Conservation (phyloP, 2,113 vertebrate genomes). For the Sinosuthora webbiana region DNA sequence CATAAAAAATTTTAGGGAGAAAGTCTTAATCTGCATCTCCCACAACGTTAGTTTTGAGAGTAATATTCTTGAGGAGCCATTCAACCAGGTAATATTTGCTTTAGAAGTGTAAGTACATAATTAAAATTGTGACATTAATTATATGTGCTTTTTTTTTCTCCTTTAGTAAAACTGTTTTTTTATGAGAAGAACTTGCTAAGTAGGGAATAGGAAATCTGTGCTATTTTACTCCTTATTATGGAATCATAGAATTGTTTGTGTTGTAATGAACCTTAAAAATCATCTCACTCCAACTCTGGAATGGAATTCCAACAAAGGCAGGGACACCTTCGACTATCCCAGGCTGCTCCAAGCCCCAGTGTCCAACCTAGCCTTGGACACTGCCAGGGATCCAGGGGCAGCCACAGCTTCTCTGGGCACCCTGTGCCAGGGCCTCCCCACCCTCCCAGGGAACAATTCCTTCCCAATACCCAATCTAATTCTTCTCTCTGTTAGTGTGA, state of each 20-base stretch:
- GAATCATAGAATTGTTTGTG: not conserved
- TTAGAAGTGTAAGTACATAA: not conserved
- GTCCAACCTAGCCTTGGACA: not conserved
- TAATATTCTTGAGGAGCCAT: not conserved
- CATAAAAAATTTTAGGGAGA: not conserved
- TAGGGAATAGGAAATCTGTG: not conserved
- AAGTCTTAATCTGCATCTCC: not conserved
- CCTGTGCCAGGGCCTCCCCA: not conserved
- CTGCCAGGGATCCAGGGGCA: not conserved
- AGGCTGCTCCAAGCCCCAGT: not conserved
- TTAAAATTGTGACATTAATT: not conserved
- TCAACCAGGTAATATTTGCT: not conserved
- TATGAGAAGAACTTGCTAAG: not conserved
- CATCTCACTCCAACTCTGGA: not conserved
- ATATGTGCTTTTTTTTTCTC: not conserved
- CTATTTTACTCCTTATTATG: not conserved
- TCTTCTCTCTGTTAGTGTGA: not conserved
- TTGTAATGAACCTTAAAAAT: not conserved
- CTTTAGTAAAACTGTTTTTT: not conserved
- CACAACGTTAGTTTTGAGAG: not conserved
- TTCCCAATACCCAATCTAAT: fast-evolving
- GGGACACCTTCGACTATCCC: not conserved
- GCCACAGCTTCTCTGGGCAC: not conserved
- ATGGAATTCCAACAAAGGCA: not conserved
- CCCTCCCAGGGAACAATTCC: not conserved